Conservation (phyloP, 2,888 invertebrate species). For the Brachyptera putata region DNA sequence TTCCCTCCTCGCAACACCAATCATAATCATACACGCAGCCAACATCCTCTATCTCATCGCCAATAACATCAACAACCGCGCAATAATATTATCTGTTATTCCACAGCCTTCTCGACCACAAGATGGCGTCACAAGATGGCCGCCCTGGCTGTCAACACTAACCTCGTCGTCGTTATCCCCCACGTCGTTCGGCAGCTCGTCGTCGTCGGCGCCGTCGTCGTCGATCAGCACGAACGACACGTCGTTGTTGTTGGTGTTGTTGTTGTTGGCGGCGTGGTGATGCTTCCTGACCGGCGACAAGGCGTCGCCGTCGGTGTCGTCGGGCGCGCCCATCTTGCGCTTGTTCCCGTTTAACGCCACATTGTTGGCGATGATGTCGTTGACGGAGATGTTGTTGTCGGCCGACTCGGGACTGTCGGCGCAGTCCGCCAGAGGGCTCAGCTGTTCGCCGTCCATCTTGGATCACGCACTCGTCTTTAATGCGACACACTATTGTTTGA, state of each 20-base stretch:
- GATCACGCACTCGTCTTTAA: conserved; percentile 35
- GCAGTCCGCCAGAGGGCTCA: conserved; percentile 31
- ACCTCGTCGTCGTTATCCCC: conserved; percentile 33
- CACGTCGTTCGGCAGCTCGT: conserved; percentile 32
- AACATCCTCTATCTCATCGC: too few relatives aligned
- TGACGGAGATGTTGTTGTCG: conserved; percentile 23
- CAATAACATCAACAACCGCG: too few relatives aligned
- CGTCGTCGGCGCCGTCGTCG: conserved; percentile 42
- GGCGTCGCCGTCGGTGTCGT: conserved; percentile 43
- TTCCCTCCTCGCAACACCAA: too few relatives aligned
- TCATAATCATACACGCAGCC: too few relatives aligned
- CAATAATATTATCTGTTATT: too few relatives aligned
- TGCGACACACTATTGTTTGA: too few relatives aligned
- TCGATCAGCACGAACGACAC: conserved; percentile 49
- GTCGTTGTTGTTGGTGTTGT: conserved; percentile 42
- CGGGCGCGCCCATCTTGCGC: conserved; percentile 27
- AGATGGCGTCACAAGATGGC: neutral
- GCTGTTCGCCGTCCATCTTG: conserved; percentile 28
- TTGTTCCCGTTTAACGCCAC: conserved; percentile 22
- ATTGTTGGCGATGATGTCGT: conserved; percentile 22
- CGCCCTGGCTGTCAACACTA: neutral
- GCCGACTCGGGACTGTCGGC: conserved; percentile 29
- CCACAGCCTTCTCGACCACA: neutral
- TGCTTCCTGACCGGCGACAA: conserved; percentile 39
- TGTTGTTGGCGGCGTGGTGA: conserved; percentile 40